Evolutionary conservation across 2,888 invertebrate species (phyloP).

Genomic region (Adela reaumurella): DNA sequence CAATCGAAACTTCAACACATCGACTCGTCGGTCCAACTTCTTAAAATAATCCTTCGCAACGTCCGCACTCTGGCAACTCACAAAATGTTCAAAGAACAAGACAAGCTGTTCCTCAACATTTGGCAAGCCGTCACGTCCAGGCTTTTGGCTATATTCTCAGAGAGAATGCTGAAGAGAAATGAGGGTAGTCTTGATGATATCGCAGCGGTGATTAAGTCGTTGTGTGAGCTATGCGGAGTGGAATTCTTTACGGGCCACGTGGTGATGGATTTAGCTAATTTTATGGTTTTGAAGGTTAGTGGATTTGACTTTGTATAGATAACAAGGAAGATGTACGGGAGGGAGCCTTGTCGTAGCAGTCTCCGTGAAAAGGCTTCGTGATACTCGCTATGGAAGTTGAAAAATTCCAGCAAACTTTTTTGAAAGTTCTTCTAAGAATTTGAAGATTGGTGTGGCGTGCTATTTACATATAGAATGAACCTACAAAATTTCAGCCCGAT

Average conservation of each 20-base stretch:
- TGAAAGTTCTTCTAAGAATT: too few species aligned
- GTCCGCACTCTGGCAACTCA: constrained; percentile 38
- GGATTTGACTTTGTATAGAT: too few species aligned
- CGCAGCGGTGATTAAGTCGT: constrained; percentile 26
- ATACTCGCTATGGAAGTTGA: too few species aligned
- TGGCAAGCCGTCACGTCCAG: constrained; percentile 30
- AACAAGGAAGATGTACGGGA: too few species aligned
- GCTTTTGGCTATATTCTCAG: constrained; percentile 18
- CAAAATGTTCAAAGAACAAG: constrained; percentile 28
- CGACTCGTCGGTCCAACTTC: constrained; percentile 29
- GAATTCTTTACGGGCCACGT: constrained; percentile 28
- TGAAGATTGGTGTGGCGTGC: too few species aligned
- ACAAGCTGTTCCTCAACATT: constrained; percentile 27
- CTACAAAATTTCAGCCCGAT: too few species aligned
- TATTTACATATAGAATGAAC: too few species aligned
- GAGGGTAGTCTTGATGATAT: constrained; percentile 26
- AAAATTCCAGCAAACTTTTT: too few species aligned
- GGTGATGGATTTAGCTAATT: constrained; percentile 25
- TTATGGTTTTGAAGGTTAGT: constrained; percentile 34
- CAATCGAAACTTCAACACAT: constrained; percentile 28
- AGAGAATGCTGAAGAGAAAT: constrained; percentile 14
- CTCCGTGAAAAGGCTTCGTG: too few species aligned
- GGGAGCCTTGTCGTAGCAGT: too few species aligned
- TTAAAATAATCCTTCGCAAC: constrained; percentile 30
- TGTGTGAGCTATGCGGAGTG: constrained; percentile 31